Base-by-base conservation (phyloP, 2,113 vertebrate genomes). In the Nesospiza acunhae region DNA sequence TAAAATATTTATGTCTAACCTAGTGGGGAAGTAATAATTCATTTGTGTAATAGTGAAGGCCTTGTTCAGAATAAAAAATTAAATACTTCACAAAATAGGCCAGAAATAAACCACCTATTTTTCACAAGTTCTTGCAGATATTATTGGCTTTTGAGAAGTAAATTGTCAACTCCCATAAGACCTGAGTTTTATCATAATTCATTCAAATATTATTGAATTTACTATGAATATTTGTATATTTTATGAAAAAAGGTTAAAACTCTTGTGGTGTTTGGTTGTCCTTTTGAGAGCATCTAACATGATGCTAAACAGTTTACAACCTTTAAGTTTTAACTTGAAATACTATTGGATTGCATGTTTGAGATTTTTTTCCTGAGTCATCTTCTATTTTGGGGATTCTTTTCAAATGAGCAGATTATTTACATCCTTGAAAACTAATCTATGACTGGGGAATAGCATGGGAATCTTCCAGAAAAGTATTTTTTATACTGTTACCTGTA, bases 251-350 rank as follows among this genome's bases (percentile, higher is more conserved):
- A 15, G 2, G 4, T 19, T 5, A 13, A 24, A 59, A 41, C 15
- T 0, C 5, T 5, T 39, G 3, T 39, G 4, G 1, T 41, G 7
- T 56, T 49, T 30, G 2, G 1, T 33, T 83, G 10, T 31, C 6
- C 18, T 27, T 74, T 53, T 70, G 14, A 55, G 9, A 67, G 3
- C 7, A 59, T 46, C 13, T 63, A 11, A 69, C 12, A 10, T 55
- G 3, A 20, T 39, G 13, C 3, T 74, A 80, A 91, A 33, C 2
- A 16, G 2, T 46, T 81, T 63, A 31, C 11, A 85, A 11, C 3
- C 2, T 53, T 53, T 35, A 22, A 27, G 37, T 69, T 80, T 84
- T 49, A 39, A 42, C 8, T 52, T 86, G 19, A 73, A 83, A 73
- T 62, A 7, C 0, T 18, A n/a, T 20, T 44, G 8, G 5, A 80